Evolutionary conservation across 2,113 vertebrate species (phyloP).

Genomic region (Perccottus glenii): DNA sequence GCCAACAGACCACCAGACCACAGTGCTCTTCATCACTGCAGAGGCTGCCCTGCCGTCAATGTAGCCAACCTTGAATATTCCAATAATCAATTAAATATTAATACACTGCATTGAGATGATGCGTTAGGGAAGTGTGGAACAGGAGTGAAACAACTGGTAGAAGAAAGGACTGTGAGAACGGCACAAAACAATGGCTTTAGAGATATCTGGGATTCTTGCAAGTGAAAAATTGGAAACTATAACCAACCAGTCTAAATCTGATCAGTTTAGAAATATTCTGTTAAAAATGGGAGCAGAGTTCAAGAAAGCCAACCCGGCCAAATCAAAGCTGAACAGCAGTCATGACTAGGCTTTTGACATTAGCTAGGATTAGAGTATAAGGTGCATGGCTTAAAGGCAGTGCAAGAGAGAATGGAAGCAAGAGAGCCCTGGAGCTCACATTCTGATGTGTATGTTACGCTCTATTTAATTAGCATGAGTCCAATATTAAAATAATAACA

Average conservation of each 20-base stretch:
- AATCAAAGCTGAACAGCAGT: slow-evolving; percentile 33
- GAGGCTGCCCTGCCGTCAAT: slow-evolving; percentile 79
- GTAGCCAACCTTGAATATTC: slow-evolving; percentile 90
- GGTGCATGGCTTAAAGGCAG: slow-evolving; percentile 39
- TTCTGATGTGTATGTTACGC: slow-evolving; percentile 70
- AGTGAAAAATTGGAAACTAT: not conserved
- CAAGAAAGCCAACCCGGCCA: not conserved
- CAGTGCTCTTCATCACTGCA: slow-evolving; percentile 77
- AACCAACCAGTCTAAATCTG: not conserved
- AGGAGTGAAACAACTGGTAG: slow-evolving; percentile 57
- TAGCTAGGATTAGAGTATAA: slow-evolving; percentile 47
- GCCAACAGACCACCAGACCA: slow-evolving; percentile 38
- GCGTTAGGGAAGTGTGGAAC: slow-evolving; percentile 82
- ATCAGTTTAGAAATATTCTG: not conserved
- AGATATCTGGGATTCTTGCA: not conserved
- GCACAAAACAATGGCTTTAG: slow-evolving; percentile 5
- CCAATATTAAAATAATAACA: slow-evolving; percentile 84
- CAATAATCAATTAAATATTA: slow-evolving; percentile 93
- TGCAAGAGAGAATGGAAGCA: slow-evolving; percentile 25
- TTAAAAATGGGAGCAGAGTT: not conserved
- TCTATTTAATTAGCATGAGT: slow-evolving; percentile 81
- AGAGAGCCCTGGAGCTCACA: slow-evolving; percentile 68
- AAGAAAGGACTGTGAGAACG: not conserved
- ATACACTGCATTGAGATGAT: slow-evolving; percentile 89
- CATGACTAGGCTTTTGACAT: slow-evolving; percentile 38